Conservation (phyloP, 2,888 invertebrate genomes). For the Pachliopta kotzebuea region DNA sequence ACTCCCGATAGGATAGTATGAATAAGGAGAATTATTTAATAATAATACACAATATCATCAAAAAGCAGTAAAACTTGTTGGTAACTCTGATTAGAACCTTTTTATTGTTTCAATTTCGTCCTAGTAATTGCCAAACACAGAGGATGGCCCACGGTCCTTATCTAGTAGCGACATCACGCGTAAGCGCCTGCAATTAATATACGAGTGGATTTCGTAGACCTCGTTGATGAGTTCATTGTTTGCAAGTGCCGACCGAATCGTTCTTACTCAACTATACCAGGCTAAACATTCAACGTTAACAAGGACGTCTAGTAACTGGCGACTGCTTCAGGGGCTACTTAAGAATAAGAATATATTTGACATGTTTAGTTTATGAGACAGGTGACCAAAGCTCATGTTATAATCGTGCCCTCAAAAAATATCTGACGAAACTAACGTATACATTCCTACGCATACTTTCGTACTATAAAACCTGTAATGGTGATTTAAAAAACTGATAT, state of each 20-base stretch:
- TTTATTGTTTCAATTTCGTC: neutral
- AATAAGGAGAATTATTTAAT: too few relatives aligned
- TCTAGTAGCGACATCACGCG: slow-evolving; percentile 35
- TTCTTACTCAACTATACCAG: slow-evolving; percentile 57
- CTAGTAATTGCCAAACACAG: slow-evolving; percentile 29
- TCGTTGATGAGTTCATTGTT: slow-evolving; percentile 72
- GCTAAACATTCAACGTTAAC: slow-evolving; percentile 49
- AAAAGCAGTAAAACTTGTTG: too few relatives aligned
- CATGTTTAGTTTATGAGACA: slow-evolving; percentile 22
- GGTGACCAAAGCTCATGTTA: slow-evolving; percentile 12
- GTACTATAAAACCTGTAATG: neutral
- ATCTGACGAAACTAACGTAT: too few relatives aligned
- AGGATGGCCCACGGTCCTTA: neutral
- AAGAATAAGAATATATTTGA: slow-evolving; percentile 38
- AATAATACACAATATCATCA: too few relatives aligned
- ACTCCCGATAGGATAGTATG: too few relatives aligned
- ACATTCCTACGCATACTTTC: neutral
- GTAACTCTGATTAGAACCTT: too few relatives aligned
- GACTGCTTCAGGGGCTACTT: slow-evolving; percentile 40
- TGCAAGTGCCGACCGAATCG: slow-evolving; percentile 64
- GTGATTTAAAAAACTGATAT: neutral
- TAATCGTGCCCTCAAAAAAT: neutral
- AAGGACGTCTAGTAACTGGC: slow-evolving; percentile 54
- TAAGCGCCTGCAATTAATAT: slow-evolving; percentile 53
- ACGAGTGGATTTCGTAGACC: slow-evolving; percentile 47